A percentile compares a stretch with the other conserved stretches of the same genome.
phyloP scores from a whole-genome alignment of 2,797 vertebrate genomes.

The Hapalemur alaotrensis region DNA sequence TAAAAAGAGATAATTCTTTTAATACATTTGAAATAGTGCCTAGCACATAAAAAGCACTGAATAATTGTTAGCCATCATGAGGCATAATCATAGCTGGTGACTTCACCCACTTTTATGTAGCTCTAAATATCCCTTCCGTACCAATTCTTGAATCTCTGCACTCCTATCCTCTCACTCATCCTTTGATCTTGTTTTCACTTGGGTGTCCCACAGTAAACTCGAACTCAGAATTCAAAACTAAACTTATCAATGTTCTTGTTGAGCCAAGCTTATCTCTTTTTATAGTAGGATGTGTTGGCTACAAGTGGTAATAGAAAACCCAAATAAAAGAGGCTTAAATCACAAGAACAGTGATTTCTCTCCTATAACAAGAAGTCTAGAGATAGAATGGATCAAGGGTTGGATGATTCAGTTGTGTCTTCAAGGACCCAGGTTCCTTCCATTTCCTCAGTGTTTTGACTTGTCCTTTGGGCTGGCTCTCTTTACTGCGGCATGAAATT shows the following conservation, averaged over 20 bases:
- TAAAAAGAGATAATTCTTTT: not conserved
- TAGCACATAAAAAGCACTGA: not conserved
- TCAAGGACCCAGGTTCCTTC: not conserved
- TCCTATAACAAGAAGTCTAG: not conserved
- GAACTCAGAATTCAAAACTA: conserved; percentile 1
- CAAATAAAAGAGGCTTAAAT: conserved; percentile 42
- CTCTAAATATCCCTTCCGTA: not conserved
- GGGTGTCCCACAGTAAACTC: not conserved
- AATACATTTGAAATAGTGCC: not conserved
- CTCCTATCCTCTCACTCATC: not conserved
- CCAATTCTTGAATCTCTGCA: not conserved
- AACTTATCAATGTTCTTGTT: not conserved
- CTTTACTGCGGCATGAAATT: not conserved
- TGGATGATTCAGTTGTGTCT: not conserved
- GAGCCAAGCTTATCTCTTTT: not conserved
- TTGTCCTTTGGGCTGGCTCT: not conserved
- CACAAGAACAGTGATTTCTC: not conserved
- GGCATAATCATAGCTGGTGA: not conserved
- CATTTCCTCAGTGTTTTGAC: not conserved
- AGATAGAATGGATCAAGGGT: not conserved
- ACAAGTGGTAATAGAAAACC: conserved; percentile 8
- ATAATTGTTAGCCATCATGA: not conserved
- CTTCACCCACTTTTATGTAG: not conserved
- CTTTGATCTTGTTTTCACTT: not conserved
- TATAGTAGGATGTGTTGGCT: conserved; percentile 27